A percentile compares a stretch with the other conserved stretches of the same genome.
phyloP scores from a whole-genome alignment of 2,113 vertebrate genomes.

The Isurus oxyrinchus region DNA sequence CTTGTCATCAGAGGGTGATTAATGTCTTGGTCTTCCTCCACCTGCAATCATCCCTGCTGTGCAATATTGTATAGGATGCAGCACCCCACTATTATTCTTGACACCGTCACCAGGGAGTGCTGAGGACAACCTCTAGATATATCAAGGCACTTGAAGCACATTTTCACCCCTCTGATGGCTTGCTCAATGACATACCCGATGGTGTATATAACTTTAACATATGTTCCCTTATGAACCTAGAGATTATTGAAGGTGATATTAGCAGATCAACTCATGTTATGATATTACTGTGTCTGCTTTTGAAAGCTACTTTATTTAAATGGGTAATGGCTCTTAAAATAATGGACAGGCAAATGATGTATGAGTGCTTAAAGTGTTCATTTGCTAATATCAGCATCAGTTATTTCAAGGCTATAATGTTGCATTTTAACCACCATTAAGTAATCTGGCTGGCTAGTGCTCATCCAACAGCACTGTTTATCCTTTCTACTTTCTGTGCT shows the following conservation, averaged over 20 bases:
- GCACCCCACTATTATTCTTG: too few species aligned
- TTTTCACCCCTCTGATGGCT: too few species aligned
- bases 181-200: too few species aligned
- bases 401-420: neutral
- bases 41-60: too few species aligned
- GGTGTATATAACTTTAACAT: neutral
- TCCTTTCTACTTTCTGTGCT: neutral
- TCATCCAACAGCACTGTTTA: neutral
- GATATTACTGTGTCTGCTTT: neutral
- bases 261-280: neutral
- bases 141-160: too few species aligned
- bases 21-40: too few species aligned
- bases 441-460: neutral
- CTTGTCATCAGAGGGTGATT: too few species aligned
- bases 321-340: conserved; percentile 1
- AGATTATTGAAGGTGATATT: neutral
- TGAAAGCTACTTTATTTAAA: conserved; percentile 14
- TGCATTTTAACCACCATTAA: neutral
- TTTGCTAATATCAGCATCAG: neutral
- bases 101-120: too few species aligned
- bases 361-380: conserved; percentile 6
- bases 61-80: too few species aligned
- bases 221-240: neutral
- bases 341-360: conserved; percentile 14
- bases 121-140: too few species aligned